Evolutionary conservation across 2,113 vertebrate genomes (phyloP), one percentile per base, ranked within the genome.

Genomic region (Ceuthmochares aereus): DNA sequence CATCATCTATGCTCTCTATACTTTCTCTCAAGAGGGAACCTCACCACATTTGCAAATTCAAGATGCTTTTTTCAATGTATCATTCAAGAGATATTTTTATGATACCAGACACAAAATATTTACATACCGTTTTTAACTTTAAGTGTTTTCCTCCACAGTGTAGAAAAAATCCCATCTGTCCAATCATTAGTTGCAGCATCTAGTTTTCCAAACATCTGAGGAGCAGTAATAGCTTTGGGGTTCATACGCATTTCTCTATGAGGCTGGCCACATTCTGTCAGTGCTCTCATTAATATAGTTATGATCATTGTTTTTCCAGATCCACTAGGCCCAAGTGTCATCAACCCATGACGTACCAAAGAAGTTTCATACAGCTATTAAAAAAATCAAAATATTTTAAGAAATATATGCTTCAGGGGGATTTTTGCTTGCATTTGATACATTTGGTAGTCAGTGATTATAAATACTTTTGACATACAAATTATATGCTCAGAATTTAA

Each of bases 91-190:
- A 9, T 21, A 43, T 40, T 87, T 60, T 77, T 55, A 70, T 56
- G 9, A 63, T 27, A 51, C 14, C 21, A 42, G 14, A 52, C 6
- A 27, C 0, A 42, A 85, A 60, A 22, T 29, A 68, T 81, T 86
- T 68, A 69, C 85, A 49, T 47, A 98, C 98, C 98, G 69, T 98
- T 98, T 94, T 98, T 98, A 75, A 96, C 43, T 95, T 98, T 98
- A n/a, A 98, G 89, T 3, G 98, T 98, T 96, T 97, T 98, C 68
- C 98, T 98, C 98, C 98, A 98, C 40, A 98, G 95, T 21, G 98
- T 98, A 59, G 98, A 98, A 89, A 98, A 98, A 63, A 98, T 98
- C 42, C 98, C 98, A 88, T 98, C 98, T 62, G 98, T 98, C 98
- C 98, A 98, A 87, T 98, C 98, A 66, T 98, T 98, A 58, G 98